Conservation (phyloP, 2,797 vertebrate species). For the Taenioides sp. region DNA sequence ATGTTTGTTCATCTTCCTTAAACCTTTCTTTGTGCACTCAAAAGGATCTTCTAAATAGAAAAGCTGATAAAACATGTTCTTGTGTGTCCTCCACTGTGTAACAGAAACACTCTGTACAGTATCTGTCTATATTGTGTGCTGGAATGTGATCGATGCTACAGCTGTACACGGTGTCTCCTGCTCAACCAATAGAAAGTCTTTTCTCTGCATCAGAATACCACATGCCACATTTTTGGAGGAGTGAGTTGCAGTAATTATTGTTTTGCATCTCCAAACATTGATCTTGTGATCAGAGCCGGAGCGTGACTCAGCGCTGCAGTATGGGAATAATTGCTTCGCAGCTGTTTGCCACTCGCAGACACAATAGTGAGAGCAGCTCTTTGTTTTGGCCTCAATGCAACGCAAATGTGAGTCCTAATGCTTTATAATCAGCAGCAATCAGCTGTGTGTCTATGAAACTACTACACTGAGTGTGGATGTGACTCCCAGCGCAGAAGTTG, state of each 20-base stretch:
- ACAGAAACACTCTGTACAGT: constrained; percentile 6
- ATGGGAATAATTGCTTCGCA: constrained; percentile 36
- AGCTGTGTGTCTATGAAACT: background rate
- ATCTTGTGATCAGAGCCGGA: constrained; percentile 30
- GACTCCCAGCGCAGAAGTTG: background rate
- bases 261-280: constrained; percentile 42
- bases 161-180: constrained; percentile 1
- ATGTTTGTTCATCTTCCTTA: too few relatives aligned
- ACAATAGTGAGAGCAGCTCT: constrained; percentile 30
- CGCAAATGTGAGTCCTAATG: constrained; percentile 29
- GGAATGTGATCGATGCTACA: background rate
- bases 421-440: constrained; percentile 5
- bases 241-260: constrained; percentile 48
- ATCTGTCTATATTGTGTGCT: background rate
- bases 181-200: constrained; percentile 2
- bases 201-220: constrained; percentile 16
- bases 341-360: constrained; percentile 33
- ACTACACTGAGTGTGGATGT: background rate
- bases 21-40: too few relatives aligned
- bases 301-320: constrained; percentile 46
- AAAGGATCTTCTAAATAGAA: too few relatives aligned
- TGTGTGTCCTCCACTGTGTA: constrained; percentile 13
- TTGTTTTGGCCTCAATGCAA: constrained; percentile 29
- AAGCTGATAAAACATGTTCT: background rate
- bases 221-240: constrained; percentile 15